Evolutionary conservation across 2,888 invertebrate species (phyloP).

Genomic region (Cantharis nigra): DNA sequence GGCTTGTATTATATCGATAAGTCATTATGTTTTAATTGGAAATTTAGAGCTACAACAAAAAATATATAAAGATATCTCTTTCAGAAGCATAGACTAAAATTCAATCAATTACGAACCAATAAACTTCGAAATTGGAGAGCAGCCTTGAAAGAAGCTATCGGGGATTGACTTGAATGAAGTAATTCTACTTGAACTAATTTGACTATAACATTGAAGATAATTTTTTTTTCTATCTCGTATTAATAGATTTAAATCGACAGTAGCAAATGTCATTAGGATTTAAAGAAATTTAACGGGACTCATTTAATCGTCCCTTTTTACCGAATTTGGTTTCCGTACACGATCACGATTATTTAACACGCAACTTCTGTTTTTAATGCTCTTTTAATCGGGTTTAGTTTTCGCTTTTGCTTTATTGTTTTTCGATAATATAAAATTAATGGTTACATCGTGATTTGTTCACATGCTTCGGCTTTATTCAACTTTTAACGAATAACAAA

Average conservation of each 20-base stretch:
- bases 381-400: conserved; percentile 11
- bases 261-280: neutral
- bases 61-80: conserved; percentile 22
- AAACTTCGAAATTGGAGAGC: conserved; percentile 24
- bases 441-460: conserved; percentile 10
- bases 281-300: neutral
- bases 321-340: conserved; percentile 5
- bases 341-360: conserved; percentile 6
- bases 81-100: conserved; percentile 17
- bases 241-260: neutral
- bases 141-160: conserved; percentile 16
- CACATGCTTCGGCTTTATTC: neutral
- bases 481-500: neutral
- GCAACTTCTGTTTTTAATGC: conserved; percentile 11
- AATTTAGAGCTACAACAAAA: conserved; percentile 9
- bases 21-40: conserved; percentile 31
- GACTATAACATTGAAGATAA: conserved; percentile 5
- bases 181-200: conserved; percentile 11
- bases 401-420: conserved; percentile 13
- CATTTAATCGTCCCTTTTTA: neutral
- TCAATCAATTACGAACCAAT: conserved; percentile 30
- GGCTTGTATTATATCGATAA: conserved; percentile 28
- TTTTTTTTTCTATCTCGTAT: conserved; percentile 2
- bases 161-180: conserved; percentile 11
- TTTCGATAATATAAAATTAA: conserved; percentile 13